phyloP scores from a whole-genome alignment of 2,888 invertebrate genomes.

The Carpatolechia fugitivella region DNA sequence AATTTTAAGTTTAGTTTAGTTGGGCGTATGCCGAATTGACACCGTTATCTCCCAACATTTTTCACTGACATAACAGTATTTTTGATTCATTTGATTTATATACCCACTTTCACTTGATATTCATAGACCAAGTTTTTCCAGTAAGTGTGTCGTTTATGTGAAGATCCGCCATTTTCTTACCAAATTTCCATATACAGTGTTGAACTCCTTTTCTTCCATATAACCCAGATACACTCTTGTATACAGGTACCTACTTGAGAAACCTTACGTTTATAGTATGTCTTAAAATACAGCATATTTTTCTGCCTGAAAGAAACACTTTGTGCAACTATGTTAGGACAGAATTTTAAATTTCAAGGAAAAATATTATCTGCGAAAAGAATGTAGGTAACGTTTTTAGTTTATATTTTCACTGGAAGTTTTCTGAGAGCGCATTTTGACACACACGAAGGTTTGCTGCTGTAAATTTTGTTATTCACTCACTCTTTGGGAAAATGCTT shows the following conservation, averaged over 20 bases:
- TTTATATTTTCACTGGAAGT: no score
- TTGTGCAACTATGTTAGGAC: background rate
- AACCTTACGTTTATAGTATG: background rate
- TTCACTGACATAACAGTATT: no score
- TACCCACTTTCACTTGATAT: background rate
- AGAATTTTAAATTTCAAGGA: background rate
- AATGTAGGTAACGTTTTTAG: background rate
- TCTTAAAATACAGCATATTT: background rate
- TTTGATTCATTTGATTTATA: background rate
- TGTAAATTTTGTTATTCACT: no score
- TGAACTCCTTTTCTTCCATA: background rate
- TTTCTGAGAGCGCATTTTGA: no score
- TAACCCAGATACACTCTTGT: background rate
- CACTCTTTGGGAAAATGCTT: no score
- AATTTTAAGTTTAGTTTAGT: no score
- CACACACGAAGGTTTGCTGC: no score
- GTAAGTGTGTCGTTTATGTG: background rate
- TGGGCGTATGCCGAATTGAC: no score
- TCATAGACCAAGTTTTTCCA: background rate
- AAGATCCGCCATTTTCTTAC: background rate
- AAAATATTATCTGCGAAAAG: background rate
- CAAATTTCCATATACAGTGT: constrained; percentile 1
- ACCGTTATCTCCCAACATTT: no score
- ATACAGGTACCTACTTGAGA: background rate
- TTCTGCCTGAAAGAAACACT: background rate